Base-by-base conservation (phyloP, 2,888 invertebrate genomes). In the Eledone cirrhosa region DNA sequence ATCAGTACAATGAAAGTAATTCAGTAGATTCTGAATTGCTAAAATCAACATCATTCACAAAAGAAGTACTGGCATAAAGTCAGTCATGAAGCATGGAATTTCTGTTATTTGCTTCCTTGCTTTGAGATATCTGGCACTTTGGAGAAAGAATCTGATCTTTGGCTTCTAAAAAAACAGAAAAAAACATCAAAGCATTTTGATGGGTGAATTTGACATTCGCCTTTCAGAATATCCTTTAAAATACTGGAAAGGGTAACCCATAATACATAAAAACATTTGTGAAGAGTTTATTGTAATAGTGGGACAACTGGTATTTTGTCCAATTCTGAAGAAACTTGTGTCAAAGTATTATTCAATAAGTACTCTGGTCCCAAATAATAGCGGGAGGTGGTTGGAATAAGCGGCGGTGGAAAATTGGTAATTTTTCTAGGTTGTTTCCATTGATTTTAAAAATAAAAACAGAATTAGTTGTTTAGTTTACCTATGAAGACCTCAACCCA, bases 281-380 rank as follows among this genome's bases (percentile, higher is more conserved):
- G 53, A 53, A 53, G 53, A 53, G 22, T 53, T 53, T 53, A 53
- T 53, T 53, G 53, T 16, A 53, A 53, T 53, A 53, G 22, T 53
- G 53, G 53, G 53, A 53, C 53, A 53, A 22, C 53, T 16, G 53
- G 53, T 53, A 53, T 53, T 53, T 53, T 53, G 53, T 53, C 16
- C 53, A 53, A 53, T 53, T 53, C 53, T 53, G 53, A 22, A 53
- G 22, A 22, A 53, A 53, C 14, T 53, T 22, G 53, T 16, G 53
- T 53, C 53, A 22, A 53, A 53, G 53, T 53, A 53, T 53, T 53
- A 53, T 53, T 53, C 53, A 53, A 53, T 53, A 53, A 53, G 53
- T 53, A n/a, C n/a, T n/a, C n/a, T n/a, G n/a, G n/a, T n/a, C n/a
- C n/a, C n/a, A n/a, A n/a, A n/a, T n/a, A n/a, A n/a, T n/a, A n/a